A percentile compares a stretch with the other conserved stretches of the same genome.
Evolutionary conservation across 2,113 vertebrate species (phyloP).

Genomic region (Cyanoderma ruficeps): DNA sequence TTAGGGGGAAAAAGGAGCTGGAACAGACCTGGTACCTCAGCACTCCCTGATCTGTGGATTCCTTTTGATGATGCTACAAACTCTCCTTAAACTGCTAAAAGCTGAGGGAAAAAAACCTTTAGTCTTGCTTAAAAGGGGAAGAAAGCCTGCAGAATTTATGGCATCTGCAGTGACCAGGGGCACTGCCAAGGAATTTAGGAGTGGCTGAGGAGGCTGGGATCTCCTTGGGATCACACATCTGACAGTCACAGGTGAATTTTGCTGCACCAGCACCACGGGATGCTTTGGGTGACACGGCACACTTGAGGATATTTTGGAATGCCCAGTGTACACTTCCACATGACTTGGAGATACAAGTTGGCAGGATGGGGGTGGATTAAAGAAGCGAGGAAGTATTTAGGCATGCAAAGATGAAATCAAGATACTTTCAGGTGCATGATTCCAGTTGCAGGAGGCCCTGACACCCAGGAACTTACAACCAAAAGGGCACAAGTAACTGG

Average conservation of each 20-base stretch:
- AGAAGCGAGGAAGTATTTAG: neutral
- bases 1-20: neutral
- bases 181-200: neutral
- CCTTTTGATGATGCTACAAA: neutral
- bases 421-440: neutral
- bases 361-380: neutral
- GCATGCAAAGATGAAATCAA: neutral
- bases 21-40: neutral
- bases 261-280: fast-evolving
- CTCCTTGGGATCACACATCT: neutral
- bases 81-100: neutral
- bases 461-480: neutral
- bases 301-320: neutral
- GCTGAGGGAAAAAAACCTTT: neutral
- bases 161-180: neutral
- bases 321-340: fast-evolving
- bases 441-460: neutral
- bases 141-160: neutral
- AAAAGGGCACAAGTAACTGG: neutral
- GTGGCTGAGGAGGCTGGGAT: neutral
- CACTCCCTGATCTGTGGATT: neutral
- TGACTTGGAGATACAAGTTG: neutral
- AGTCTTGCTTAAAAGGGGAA: neutral
- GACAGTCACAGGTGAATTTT: neutral
- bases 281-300: neutral